A percentile compares a stretch with the other conserved stretches of the same genome.
Evolutionary conservation across 2,888 invertebrate genomes (phyloP).

Genomic region (Crossocerus cetratus): DNA sequence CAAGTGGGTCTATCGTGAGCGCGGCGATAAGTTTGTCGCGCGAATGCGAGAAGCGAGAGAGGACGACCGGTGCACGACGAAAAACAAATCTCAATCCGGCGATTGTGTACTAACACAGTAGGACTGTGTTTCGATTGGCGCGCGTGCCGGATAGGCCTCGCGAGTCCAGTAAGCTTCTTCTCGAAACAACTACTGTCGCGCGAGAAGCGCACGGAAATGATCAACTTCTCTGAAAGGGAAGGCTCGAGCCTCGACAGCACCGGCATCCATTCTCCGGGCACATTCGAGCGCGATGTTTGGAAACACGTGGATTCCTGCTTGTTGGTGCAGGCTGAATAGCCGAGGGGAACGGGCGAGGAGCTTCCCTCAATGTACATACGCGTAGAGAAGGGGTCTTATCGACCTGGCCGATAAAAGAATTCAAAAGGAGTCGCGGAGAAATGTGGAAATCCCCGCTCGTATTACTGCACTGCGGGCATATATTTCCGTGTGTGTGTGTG

Average conservation of each 20-base stretch:
- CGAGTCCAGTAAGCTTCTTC: too few species aligned
- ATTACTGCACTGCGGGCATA: conserved; percentile 47
- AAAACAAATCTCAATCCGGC: conserved; percentile 19
- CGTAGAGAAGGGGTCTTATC: conserved; percentile 20
- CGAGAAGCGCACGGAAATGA: too few species aligned
- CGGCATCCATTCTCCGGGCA: too few species aligned
- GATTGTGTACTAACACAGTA: conserved; percentile 21
- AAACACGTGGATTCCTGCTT: neutral
- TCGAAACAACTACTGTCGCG: too few species aligned
- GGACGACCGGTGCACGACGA: conserved; percentile 15
- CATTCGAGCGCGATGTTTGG: neutral
- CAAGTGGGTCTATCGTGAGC: conserved; percentile 42
- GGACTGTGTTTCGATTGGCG: conserved; percentile 13
- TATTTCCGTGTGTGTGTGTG: neutral
- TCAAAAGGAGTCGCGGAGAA: conserved; percentile 35
- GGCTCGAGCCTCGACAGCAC: too few species aligned
- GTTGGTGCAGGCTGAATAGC: neutral
- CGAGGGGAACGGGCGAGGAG: conserved; percentile 3
- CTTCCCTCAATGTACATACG: too few species aligned
- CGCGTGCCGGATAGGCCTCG: too few species aligned
- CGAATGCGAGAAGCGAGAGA: conserved; percentile 14
- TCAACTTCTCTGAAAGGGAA: too few species aligned
- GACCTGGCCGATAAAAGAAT: conserved; percentile 34
- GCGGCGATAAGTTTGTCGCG: conserved; percentile 36
- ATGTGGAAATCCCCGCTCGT: conserved; percentile 44